Evolutionary conservation across 2,797 vertebrate genomes (phyloP), one percentile per base, ranked within the genome.

Genomic region (Rhinogobio ventralis): DNA sequence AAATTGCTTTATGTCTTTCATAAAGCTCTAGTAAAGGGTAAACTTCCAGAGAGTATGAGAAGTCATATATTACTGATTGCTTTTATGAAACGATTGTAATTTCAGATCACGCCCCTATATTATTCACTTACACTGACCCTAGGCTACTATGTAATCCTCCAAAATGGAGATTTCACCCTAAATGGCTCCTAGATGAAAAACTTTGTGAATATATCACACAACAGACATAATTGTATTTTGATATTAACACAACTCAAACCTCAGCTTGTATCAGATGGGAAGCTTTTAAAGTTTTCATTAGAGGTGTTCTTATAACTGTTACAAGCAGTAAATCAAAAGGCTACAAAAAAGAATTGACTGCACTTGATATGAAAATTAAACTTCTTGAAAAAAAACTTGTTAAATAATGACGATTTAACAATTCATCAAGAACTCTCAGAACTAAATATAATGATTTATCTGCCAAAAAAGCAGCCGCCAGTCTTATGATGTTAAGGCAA

Each of bases 401-500:
- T n/a, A n/a, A n/a, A n/a, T n/a, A n/a, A n/a, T n/a, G n/a, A n/a
- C n/a, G n/a, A n/a, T n/a, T n/a, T n/a, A 39, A 17, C 1, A 9
- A 30, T 11, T 53, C 46, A 53, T 25, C 46, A 74, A 11, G 72
- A 53, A 74, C 4, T 46, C 71, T 73, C 53, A 75, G 19, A 55
- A n/a, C 51, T 57, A 55, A 74, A 74, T 74, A 33, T 6, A 53
- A 53, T 19, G 6, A 64, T 30, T 3, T 30, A 30, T 64, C 62
- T 64, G 9, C 33, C 17, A 39, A 76, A 76, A 75, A 75, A 57
- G 73, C 73, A 76, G 30, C 73, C 13, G 33, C 73, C 7, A 76
- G 30, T 76, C 51, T 57, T 14, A 75, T 75, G 33, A 60, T 60
- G 74, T 60, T 42, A 60, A 60, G 28, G 4, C 53, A 76, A 15